These are phyloP conservation scores for Sminthurides aquaticus DNA, from an alignment of 2,888 invertebrate genomes.

Conservation along the genomic window DNA sequence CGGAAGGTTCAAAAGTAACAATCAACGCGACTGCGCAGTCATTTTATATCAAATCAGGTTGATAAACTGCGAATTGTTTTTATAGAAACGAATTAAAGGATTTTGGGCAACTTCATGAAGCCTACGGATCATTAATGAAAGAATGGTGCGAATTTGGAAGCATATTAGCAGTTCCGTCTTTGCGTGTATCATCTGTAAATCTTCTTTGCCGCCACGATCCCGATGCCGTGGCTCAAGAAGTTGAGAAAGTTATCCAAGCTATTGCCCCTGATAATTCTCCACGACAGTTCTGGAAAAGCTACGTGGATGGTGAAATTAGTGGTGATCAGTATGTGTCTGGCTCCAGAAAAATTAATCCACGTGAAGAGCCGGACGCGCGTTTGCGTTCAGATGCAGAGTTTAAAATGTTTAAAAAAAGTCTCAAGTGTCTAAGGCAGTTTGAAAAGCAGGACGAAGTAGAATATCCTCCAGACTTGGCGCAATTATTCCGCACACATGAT, in stretches of 20 bases:
- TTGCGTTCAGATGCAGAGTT: slow-evolving; percentile 17
- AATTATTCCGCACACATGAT: slow-evolving; percentile 33
- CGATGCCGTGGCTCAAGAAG: slow-evolving; percentile 34
- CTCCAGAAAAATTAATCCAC: background rate
- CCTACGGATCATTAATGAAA: slow-evolving; percentile 53
- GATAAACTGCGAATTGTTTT: too few relatives aligned
- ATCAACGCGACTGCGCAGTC: too few relatives aligned
- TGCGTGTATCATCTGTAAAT: slow-evolving; percentile 28
- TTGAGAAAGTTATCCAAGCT: slow-evolving; percentile 40
- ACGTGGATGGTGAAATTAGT: background rate
- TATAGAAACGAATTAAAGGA: slow-evolving; percentile 51
- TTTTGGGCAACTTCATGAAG: slow-evolving; percentile 52
- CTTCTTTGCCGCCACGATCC: slow-evolving; percentile 35
- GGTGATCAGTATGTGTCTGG: background rate
- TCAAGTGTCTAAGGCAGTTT: slow-evolving; percentile 11
- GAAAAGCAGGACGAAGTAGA: slow-evolving; percentile 22
- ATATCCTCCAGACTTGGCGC: slow-evolving; percentile 34
- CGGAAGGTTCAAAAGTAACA: too few relatives aligned
- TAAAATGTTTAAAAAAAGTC: slow-evolving; percentile 12
- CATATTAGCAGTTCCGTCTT: slow-evolving; percentile 53
- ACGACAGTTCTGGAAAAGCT: slow-evolving; percentile 38
- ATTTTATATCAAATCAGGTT: too few relatives aligned
- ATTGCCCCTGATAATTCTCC: slow-evolving; percentile 36
- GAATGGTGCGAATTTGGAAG: slow-evolving; percentile 58
- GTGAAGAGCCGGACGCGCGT: slow-evolving; percentile 6